These are phyloP conservation scores for Phortica magna DNA, from an alignment of 2,888 invertebrate species.

Conservation along the genomic window DNA sequence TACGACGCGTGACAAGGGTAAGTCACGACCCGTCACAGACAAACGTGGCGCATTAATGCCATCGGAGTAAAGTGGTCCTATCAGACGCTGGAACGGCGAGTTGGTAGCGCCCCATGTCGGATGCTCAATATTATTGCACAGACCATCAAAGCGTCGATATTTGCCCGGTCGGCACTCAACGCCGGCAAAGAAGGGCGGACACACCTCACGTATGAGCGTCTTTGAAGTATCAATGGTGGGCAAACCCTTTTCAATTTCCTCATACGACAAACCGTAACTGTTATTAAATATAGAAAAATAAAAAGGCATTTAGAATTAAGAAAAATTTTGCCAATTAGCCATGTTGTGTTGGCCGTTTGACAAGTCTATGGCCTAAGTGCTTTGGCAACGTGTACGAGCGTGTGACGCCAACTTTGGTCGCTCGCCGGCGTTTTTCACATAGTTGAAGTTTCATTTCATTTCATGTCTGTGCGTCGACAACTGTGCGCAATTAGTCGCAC, in stretches of 20 bases:
- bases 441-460: slow-evolving; percentile 4
- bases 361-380: neutral
- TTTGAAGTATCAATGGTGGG: slow-evolving; percentile 93
- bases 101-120: slow-evolving; percentile 94
- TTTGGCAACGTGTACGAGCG: neutral
- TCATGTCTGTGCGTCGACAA: neutral
- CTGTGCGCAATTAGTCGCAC: slow-evolving; percentile 20
- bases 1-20: slow-evolving; percentile 90
- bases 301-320: neutral
- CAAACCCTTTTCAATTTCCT: slow-evolving; percentile 92
- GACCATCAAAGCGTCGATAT: slow-evolving; percentile 90
- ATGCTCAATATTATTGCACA: slow-evolving; percentile 92
- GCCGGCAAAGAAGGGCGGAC: slow-evolving; percentile 91
- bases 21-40: slow-evolving; percentile 85
- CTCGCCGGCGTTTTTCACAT: slow-evolving; percentile 22
- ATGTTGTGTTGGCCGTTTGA: neutral
- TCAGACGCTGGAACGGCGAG: slow-evolving; percentile 89
- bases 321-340: neutral
- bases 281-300: slow-evolving; percentile 32
- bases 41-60: slow-evolving; percentile 91
- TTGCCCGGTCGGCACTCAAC: slow-evolving; percentile 93
- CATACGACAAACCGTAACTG: slow-evolving; percentile 90
- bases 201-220: slow-evolving; percentile 90
- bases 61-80: slow-evolving; percentile 89
- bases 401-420: neutral